phyloP scores from a whole-genome alignment of 2,888 invertebrate species.

The Linnaemya vulpina region DNA sequence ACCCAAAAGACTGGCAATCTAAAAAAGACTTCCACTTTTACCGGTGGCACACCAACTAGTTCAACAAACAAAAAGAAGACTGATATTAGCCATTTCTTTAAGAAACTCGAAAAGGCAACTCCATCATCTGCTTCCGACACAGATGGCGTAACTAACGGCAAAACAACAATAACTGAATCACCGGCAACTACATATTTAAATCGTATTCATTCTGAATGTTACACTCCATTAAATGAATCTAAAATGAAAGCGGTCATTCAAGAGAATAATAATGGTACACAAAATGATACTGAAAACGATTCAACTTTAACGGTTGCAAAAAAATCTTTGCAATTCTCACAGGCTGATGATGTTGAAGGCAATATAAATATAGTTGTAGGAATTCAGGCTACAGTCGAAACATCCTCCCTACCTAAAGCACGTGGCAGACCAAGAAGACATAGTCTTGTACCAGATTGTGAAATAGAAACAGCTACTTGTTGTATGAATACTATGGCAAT shows the following conservation, averaged over 20 bases:
- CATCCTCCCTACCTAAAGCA: neutral
- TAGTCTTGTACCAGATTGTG: slow-evolving; percentile 43
- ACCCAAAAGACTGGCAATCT: slow-evolving; percentile 68
- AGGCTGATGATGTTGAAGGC: neutral
- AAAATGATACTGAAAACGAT: neutral
- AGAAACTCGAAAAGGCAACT: slow-evolving; percentile 69
- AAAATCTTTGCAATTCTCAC: slow-evolving; percentile 43
- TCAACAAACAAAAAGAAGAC: slow-evolving; percentile 77
- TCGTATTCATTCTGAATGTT: slow-evolving; percentile 76
- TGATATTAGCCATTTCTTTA: slow-evolving; percentile 79
- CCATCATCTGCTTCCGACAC: slow-evolving; percentile 9
- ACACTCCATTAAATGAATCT: slow-evolving; percentile 69
- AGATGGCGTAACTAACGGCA: slow-evolving; percentile 20
- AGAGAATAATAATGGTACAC: neutral
- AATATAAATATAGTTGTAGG: slow-evolving; percentile 29
- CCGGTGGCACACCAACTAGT: slow-evolving; percentile 69
- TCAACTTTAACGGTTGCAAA: neutral
- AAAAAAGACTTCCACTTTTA: slow-evolving; percentile 71
- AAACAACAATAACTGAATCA: slow-evolving; percentile 73
- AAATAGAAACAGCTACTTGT: slow-evolving; percentile 49
- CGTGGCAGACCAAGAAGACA: slow-evolving; percentile 42
- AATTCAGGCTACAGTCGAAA: neutral
- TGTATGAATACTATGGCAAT: slow-evolving; percentile 41
- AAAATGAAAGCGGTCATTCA: slow-evolving; percentile 4
- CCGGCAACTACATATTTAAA: slow-evolving; percentile 78